Evolutionary conservation across 2,113 vertebrate species (phyloP).

Genomic region (Oryzias celebensis): DNA sequence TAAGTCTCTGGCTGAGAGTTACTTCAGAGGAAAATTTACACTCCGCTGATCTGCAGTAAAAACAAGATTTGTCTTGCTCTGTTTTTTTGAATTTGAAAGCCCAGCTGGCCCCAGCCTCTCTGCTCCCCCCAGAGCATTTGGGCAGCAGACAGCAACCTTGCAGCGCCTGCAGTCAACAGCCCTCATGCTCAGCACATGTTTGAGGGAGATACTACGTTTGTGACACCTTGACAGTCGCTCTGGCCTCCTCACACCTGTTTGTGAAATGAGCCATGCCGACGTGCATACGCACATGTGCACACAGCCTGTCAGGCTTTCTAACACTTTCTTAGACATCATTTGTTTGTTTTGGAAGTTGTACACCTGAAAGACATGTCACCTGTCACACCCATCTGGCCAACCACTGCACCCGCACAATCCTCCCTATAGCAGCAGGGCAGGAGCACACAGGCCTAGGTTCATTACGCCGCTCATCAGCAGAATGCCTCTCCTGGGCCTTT

Average conservation of each 20-base stretch:
- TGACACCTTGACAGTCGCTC: constrained; percentile 17
- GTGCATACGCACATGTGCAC: constrained; percentile 3
- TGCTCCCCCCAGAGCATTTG: constrained; percentile 3
- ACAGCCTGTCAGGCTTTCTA: constrained; percentile 4
- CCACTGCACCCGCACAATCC: not conserved
- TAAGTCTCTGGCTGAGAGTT: too few species aligned
- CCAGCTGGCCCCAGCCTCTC: not conserved
- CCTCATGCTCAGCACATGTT: not conserved
- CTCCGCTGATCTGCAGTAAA: too few species aligned
- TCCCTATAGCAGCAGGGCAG: not conserved
- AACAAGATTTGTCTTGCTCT: too few species aligned
- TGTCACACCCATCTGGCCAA: constrained; percentile 2
- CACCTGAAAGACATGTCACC: constrained; percentile 1
- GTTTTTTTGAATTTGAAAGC: not conserved
- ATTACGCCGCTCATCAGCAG: constrained; percentile 40
- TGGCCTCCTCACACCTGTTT: constrained; percentile 38
- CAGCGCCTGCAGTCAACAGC: not conserved
- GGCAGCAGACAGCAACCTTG: not conserved
- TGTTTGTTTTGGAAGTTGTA: not conserved
- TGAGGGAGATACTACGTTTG: not conserved
- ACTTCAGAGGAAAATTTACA: too few species aligned
- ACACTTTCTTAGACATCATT: not conserved
- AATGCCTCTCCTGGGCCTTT: constrained; percentile 28
- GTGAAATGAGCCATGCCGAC: constrained; percentile 45
- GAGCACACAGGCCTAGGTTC: constrained; percentile 12